Percentiles rank a stretch among this genome's conserved stretches.
phyloP scores from a whole-genome alignment of 2,113 vertebrate genomes.

The Anoura caudifer region DNA sequence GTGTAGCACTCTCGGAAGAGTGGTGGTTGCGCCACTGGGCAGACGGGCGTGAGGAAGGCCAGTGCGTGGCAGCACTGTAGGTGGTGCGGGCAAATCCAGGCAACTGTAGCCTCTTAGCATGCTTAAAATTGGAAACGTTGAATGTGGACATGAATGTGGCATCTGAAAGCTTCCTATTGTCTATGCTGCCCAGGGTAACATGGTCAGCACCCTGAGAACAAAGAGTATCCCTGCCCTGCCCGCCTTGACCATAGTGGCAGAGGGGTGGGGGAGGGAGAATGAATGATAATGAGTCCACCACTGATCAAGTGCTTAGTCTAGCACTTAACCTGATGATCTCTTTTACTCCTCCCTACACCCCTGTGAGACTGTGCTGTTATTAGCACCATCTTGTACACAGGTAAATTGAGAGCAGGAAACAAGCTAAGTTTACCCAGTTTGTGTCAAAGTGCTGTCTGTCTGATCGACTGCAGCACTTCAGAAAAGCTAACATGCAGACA shows the following conservation, averaged over 20 bases:
- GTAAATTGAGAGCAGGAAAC: background rate
- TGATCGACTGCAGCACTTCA: background rate
- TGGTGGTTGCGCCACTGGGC: rapidly evolving
- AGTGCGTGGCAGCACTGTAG: background rate
- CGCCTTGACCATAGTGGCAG: rapidly evolving
- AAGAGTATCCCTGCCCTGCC: background rate
- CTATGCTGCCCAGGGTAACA: background rate
- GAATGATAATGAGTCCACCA: background rate
- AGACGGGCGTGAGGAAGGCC: background rate
- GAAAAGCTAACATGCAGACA: rapidly evolving
- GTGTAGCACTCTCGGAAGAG: background rate
- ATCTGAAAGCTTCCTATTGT: background rate
- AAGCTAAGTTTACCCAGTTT: background rate
- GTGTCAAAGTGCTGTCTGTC: background rate
- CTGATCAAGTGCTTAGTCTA: background rate
- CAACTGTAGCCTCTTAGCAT: background rate
- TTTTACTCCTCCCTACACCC: rapidly evolving
- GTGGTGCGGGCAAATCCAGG: background rate
- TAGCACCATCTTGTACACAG: background rate
- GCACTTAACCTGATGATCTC: background rate
- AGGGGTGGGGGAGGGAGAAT: no score
- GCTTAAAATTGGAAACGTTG: background rate
- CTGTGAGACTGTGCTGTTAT: background rate
- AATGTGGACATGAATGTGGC: background rate
- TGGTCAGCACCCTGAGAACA: background rate